phyloP scores from a whole-genome alignment of 2,888 invertebrate species.

The Nephrotoma guestfalica region DNA sequence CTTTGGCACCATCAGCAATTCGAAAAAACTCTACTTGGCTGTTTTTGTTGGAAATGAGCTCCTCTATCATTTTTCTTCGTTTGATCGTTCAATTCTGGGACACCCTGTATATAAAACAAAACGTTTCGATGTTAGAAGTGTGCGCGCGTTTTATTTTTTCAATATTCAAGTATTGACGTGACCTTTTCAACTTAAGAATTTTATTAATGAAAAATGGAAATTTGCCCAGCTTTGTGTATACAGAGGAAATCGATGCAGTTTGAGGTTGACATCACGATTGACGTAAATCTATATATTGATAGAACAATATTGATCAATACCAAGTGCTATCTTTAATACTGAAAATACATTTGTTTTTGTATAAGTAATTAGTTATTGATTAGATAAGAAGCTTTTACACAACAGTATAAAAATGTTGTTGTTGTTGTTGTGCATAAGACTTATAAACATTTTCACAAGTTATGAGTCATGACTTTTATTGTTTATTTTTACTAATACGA shows the following conservation, averaged over 20 bases:
- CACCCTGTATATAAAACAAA: too few relatives aligned
- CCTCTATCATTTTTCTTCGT: too few relatives aligned
- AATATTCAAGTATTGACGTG: not conserved
- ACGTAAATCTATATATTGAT: not conserved
- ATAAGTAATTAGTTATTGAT: not conserved
- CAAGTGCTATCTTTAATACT: not conserved
- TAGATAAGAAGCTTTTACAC: not conserved
- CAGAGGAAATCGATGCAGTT: not conserved
- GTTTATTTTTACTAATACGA: not conserved
- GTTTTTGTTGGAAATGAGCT: too few relatives aligned
- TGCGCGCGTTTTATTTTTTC: not conserved
- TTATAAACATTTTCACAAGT: not conserved
- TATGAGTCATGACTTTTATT: not conserved
- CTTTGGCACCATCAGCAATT: too few relatives aligned
- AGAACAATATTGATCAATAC: not conserved
- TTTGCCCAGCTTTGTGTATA: not conserved
- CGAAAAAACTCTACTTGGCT: too few relatives aligned
- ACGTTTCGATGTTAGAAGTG: not conserved
- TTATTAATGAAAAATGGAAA: not conserved
- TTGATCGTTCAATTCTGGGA: too few relatives aligned
- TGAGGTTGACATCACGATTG: not conserved
- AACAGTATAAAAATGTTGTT: not conserved
- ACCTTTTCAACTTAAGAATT: not conserved
- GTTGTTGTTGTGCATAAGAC: not conserved
- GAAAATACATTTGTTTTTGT: not conserved